phyloP scores from a whole-genome alignment of 2,888 invertebrate genomes.

The Tuberolachnus salignus region DNA sequence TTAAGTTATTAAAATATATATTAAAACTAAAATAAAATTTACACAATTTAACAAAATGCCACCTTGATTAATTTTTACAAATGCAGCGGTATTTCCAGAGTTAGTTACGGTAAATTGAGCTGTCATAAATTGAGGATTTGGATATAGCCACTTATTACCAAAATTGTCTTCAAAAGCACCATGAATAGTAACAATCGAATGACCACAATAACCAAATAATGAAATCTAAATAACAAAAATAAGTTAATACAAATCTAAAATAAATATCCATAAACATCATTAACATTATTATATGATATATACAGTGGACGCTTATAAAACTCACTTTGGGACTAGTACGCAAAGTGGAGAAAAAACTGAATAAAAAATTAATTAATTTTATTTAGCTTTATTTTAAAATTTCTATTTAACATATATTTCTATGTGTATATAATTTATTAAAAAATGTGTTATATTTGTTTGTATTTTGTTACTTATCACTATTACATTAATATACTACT shows the following conservation, averaged over 20 bases:
- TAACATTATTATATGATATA: too few relatives aligned
- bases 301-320: too few relatives aligned
- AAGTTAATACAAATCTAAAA: not conserved
- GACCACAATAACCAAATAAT: slow-evolving; percentile 53
- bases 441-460: too few relatives aligned
- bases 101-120: slow-evolving; percentile 56
- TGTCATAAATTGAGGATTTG: slow-evolving; percentile 55
- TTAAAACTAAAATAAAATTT: not conserved
- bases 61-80: slow-evolving; percentile 57
- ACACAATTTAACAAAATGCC: not conserved
- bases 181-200: slow-evolving; percentile 31
- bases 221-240: slow-evolving; percentile 39
- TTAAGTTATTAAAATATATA: not conserved
- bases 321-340: too few relatives aligned
- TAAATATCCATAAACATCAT: too few relatives aligned
- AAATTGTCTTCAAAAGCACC: slow-evolving; percentile 56
- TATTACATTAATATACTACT: too few relatives aligned
- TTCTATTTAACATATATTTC: too few relatives aligned
- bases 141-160: slow-evolving; percentile 57
- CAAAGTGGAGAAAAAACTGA: too few relatives aligned
- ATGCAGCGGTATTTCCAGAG: slow-evolving; percentile 56
- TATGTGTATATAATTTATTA: too few relatives aligned
- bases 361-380: too few relatives aligned
- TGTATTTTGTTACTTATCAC: too few relatives aligned
- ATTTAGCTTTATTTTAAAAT: too few relatives aligned